Evolutionary conservation across 2,888 invertebrate species (phyloP).

Genomic region (Coelopa pilipes): DNA sequence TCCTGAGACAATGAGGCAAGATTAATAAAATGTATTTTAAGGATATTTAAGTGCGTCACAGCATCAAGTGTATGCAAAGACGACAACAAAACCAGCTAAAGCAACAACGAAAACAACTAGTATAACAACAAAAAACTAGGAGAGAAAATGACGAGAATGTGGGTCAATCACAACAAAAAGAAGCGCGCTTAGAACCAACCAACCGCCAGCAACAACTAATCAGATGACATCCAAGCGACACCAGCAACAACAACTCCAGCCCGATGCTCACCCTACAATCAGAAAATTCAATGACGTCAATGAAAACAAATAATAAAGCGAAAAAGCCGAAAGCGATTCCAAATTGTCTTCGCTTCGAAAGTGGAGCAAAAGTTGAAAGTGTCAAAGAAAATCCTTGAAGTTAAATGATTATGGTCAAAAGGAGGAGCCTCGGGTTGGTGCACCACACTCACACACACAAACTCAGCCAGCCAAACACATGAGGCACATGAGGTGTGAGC

Average conservation of each 20-base stretch:
- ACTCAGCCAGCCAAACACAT: background rate
- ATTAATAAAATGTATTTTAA: background rate
- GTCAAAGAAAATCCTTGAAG: constrained; percentile 23
- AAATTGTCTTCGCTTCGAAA: constrained; percentile 23
- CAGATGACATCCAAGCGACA: constrained; percentile 17
- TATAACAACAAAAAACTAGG: constrained; percentile 7
- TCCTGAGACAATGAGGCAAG: background rate
- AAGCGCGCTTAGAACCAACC: constrained; percentile 22
- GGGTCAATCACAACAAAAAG: constrained; percentile 43
- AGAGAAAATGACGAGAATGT: constrained; percentile 41
- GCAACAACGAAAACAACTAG: constrained; percentile 35
- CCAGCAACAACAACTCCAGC: no score
- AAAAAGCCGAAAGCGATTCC: constrained; percentile 7
- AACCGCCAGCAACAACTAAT: constrained; percentile 34
- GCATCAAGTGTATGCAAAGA: constrained; percentile 31
- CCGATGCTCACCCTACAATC: no score
- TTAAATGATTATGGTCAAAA: no score
- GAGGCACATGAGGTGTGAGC: background rate
- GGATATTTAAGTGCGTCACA: constrained; percentile 37
- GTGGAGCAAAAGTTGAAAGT: constrained; percentile 44
- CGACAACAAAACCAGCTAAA: constrained; percentile 40
- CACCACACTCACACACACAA: background rate
- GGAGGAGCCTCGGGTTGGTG: background rate
- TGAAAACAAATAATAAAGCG: background rate
- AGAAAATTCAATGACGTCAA: no score